Base-by-base conservation (phyloP, 2,888 invertebrate genomes). In the Rhimphoctona megacephalus region DNA sequence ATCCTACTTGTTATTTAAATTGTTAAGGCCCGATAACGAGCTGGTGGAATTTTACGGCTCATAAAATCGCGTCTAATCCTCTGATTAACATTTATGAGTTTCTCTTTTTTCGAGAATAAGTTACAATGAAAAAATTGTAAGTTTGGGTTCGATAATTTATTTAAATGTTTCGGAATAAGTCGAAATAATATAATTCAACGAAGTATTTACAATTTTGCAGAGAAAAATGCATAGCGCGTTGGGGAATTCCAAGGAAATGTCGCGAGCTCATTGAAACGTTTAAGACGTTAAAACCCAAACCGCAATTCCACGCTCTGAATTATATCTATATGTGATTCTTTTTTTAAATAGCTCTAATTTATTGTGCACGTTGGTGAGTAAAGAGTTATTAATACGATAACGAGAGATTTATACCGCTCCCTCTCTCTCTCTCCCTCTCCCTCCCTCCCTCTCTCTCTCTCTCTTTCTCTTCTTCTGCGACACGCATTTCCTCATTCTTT, bases 231-330 rank as follows among this genome's bases (percentile, higher is more conserved):
- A 36, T 36, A 36, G 14, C 4, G 33, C 8, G 7, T 46, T 25
- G 69, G 72, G 43, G 30, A 72, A 33, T 17, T 25, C 72, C 49
- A 33, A 72, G 72, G 72, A 72, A 52, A 72, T 1, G 7, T 22
- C 11, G 30, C n/a, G n/a, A 3, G 19, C 33, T 22, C 49, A 19
- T n/a, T 11, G 36, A 33, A 36, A 72, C 9, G 33, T 19, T 33
- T 52, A 30, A 33, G 52, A n/a, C n/a, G n/a, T n/a, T n/a, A n/a
- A 72, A 52, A 33, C 33, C 72, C 30, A 22, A 36, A 8, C n/a
- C 36, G 17, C 46, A 14, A 57, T 25, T 25, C 57, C 0, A 5
- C 11, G 30, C 30, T 46, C 46, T 70, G 8, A 46, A 69, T 46
- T 46, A 70, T 30, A 70, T 70, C 25, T 30, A 3, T 46, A 25